Evolutionary conservation across 2,888 invertebrate genomes (phyloP).

Genomic region (Caenorhabditis sp.): DNA sequence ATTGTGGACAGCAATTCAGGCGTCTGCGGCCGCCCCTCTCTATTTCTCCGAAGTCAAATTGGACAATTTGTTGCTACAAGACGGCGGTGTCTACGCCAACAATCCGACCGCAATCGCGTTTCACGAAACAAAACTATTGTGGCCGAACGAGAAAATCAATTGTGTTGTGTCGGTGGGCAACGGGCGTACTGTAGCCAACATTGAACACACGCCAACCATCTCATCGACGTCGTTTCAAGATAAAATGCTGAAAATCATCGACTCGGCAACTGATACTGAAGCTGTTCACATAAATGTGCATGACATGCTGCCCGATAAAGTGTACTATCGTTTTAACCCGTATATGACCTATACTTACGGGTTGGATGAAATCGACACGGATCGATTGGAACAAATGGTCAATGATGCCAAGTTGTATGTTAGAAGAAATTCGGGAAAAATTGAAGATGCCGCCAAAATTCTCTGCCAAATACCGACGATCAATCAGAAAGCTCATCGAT

Average conservation of each 20-base stretch:
- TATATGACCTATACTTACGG: constrained; percentile 82
- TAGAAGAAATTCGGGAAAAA: constrained; percentile 82
- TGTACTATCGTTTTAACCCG: constrained; percentile 79
- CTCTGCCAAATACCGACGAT: constrained; percentile 44
- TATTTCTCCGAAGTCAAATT: constrained; percentile 85
- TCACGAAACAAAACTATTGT: constrained; percentile 85
- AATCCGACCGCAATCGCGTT: constrained; percentile 88
- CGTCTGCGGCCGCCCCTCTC: constrained; percentile 89
- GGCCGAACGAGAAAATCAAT: constrained; percentile 80
- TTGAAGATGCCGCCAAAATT: constrained; percentile 63
- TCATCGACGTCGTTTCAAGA: constrained; percentile 47
- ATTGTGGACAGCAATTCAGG: constrained; percentile 74
- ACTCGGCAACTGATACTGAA: constrained; percentile 87
- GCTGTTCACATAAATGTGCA: constrained; percentile 82
- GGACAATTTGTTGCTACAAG: constrained; percentile 68
- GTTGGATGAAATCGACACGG: constrained; percentile 82
- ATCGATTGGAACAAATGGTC: constrained; percentile 77
- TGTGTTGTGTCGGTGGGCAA: constrained; percentile 87
- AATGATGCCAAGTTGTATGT: constrained; percentile 83
- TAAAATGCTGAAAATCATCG: constrained; percentile 76
- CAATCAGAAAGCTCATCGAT: constrained; percentile 19
- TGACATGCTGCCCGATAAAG: constrained; percentile 76
- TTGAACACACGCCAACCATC: constrained; percentile 53
- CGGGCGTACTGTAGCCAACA: constrained; percentile 72
- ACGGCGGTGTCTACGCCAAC: constrained; percentile 63